Evolutionary conservation across 1,140 invertebrate species (phyloP).

Genomic region (Diorhabda carinulata): DNA sequence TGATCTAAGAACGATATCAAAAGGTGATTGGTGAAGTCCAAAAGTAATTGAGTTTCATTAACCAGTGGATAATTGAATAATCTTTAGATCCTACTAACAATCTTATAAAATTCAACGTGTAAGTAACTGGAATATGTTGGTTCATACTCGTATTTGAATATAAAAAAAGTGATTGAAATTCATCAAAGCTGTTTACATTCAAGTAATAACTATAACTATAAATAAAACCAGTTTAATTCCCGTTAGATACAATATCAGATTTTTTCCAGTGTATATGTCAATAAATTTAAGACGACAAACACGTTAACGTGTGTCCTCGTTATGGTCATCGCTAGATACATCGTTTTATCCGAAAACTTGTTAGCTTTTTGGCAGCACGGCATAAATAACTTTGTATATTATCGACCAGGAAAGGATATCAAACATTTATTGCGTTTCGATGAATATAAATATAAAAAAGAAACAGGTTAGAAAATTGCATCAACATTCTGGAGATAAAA

Average conservation of each 20-base stretch:
- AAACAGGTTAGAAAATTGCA: conserved; percentile 2
- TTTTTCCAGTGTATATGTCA: background rate
- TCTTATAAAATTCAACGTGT: too few relatives aligned
- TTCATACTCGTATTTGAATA: too few relatives aligned
- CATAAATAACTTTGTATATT: background rate
- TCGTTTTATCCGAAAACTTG: background rate
- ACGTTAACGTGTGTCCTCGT: background rate
- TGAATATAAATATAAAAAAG: conserved; percentile 3
- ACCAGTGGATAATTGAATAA: too few relatives aligned
- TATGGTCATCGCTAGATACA: background rate
- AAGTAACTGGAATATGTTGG: too few relatives aligned
- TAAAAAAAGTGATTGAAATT: too few relatives aligned
- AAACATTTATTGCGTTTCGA: background rate
- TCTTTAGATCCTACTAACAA: too few relatives aligned
- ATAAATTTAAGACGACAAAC: conserved; percentile 2
- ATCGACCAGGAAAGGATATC: background rate
- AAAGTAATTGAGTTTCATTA: too few relatives aligned
- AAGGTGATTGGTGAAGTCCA: too few relatives aligned
- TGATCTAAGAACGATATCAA: too few relatives aligned
- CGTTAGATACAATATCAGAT: conserved; percentile 2
- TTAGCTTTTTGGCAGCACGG: background rate
- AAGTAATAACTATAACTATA: too few relatives aligned
- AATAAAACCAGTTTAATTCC: background rate
- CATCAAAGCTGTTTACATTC: too few relatives aligned
- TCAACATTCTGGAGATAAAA: conserved; percentile 2